Evolutionary conservation across 2,797 vertebrate species (phyloP), one percentile per base, ranked within the genome.

Genomic region (Cottoperca gobio): DNA sequence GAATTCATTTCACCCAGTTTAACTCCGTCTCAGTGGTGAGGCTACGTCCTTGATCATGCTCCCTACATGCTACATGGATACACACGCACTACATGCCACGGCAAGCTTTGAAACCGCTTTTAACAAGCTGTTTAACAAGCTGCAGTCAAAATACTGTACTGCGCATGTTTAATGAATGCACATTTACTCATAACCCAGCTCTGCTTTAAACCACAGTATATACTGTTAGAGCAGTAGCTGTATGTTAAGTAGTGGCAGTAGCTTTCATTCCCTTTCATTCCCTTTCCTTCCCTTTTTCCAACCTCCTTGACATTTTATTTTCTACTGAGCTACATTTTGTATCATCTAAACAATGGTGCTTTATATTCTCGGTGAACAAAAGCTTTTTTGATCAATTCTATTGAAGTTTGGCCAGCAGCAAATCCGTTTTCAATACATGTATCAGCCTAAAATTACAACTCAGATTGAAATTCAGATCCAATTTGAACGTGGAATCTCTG

Each of bases 1-100:
- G 90, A 94, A 95, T 94, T 94, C 90, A 94, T 94, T 94, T 95
- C 92, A 89, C 91, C 93, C 89, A 94, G 86, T 94, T 94, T 91
- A 86, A 92, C 85, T 90, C 81, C 40, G 89, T 92, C 90, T 93
- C 92, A 85, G 88, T 77, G 85, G 90, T 89, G 86, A 88, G 84
- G 82, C 88, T 78, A 58, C 81, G 83, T 67, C 90, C 91, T 91
- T 92, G 87, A 91, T 91, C 92, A 89, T 89, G 88, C 73, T 91
- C 80, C 76, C 76, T 71, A 87, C 87, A 91, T 86, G 83, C 81
- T 75, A 89, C 82, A 73, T 67, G 57, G 64, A 82, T 83, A 78
- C 69, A 50, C 75, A 69, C 26, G 17, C 42, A 65, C 31, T 54
- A 73, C 77, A 87, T 53, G 63, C 24, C 63, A 78, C 5, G 12